Conservation (phyloP, 2,113 vertebrate species). For the Noturus placidus region DNA sequence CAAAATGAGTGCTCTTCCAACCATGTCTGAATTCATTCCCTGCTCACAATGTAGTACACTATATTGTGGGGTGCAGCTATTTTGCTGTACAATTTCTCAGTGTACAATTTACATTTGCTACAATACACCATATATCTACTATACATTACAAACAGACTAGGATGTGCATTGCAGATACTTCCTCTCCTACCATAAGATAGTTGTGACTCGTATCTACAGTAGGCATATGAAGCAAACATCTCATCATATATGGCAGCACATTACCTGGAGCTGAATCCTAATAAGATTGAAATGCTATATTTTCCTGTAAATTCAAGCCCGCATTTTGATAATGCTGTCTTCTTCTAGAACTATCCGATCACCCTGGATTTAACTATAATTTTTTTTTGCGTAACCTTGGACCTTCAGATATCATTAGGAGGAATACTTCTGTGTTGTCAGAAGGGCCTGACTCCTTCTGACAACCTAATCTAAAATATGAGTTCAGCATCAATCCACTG, state of each 20-base stretch:
- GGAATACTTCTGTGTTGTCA: neutral
- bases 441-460: neutral
- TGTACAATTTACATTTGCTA: neutral
- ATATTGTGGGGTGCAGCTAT: neutral
- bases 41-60: neutral
- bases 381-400: neutral
- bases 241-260: neutral
- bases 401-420: neutral
- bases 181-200: neutral
- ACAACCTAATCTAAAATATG: neutral
- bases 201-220: neutral
- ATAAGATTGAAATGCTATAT: neutral
- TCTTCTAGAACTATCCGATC: neutral
- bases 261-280: neutral
- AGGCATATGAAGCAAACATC: neutral
- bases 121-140: neutral
- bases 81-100: neutral
- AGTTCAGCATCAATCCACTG: neutral
- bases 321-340: neutral
- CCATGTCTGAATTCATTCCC: neutral
- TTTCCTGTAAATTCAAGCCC: neutral
- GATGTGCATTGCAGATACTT: neutral
- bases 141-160: neutral
- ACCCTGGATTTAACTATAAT: neutral
- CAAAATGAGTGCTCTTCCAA: neutral